Conservation (phyloP, 2,888 invertebrate genomes). For the Silvanus unidentatus region DNA sequence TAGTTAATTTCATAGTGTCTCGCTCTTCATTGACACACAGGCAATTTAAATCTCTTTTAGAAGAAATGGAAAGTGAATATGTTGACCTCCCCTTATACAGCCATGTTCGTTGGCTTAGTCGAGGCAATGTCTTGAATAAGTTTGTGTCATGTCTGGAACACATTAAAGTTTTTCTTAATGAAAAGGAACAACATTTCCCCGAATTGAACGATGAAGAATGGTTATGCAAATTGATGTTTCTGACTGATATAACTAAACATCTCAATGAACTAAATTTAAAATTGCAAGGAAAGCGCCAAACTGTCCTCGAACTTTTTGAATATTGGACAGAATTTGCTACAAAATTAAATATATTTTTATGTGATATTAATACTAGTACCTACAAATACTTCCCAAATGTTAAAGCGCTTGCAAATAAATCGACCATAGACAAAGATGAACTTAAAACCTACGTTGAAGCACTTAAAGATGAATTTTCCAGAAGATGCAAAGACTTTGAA, state of each 20-base stretch:
- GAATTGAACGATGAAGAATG: slow-evolving; percentile 6
- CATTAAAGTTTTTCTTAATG: slow-evolving; percentile 10
- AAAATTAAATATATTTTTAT: slow-evolving; percentile 16
- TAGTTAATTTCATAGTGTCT: slow-evolving; percentile 8
- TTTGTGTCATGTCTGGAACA: slow-evolving; percentile 9
- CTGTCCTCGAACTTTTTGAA: slow-evolving; percentile 10
- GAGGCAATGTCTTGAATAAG: slow-evolving; percentile 6
- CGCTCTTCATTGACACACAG: slow-evolving; percentile 12
- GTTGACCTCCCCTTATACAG: slow-evolving; percentile 7
- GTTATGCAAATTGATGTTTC: slow-evolving; percentile 11
- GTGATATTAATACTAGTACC: slow-evolving; percentile 14
- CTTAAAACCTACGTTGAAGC: slow-evolving; percentile 8
- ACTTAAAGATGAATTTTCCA: slow-evolving; percentile 9
- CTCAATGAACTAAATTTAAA: slow-evolving; percentile 11
- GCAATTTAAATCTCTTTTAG: slow-evolving; percentile 10
- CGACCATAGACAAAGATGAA: slow-evolving; percentile 9
- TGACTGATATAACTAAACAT: slow-evolving; percentile 9
- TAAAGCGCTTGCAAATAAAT: slow-evolving; percentile 9
- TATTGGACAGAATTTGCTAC: slow-evolving; percentile 12
- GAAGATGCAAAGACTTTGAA: slow-evolving; percentile 11
- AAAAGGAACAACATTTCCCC: slow-evolving; percentile 9
- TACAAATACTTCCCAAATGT: slow-evolving; percentile 14
- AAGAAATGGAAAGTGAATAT: slow-evolving; percentile 9
- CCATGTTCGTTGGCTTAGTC: slow-evolving; percentile 8
- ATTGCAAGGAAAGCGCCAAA: slow-evolving; percentile 11